A percentile compares a stretch with the other conserved stretches of the same genome.
Conservation (phyloP, 2,888 invertebrate genomes). For the Drosophila atripex region DNA sequence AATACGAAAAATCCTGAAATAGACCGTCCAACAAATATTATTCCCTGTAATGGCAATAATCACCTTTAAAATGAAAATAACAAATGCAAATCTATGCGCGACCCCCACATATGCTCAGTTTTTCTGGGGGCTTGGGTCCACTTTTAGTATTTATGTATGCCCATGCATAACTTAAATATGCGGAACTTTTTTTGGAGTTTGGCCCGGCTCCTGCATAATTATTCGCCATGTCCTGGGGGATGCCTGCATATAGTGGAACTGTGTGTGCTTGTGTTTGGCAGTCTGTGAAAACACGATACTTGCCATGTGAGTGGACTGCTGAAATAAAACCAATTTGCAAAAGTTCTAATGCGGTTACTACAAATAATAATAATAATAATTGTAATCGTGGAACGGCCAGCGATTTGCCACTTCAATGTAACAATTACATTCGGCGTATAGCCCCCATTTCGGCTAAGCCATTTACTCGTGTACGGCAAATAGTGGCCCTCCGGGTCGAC, state of each 20-base stretch:
- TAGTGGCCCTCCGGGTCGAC: conserved; percentile 24
- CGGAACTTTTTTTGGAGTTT: conserved; percentile 25
- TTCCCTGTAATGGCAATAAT: conserved; percentile 13
- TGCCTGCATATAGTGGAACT: neutral
- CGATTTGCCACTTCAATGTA: conserved; percentile 68
- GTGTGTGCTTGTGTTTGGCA: conserved; percentile 11
- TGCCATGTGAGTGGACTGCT: conserved; percentile 21
- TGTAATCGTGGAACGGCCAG: conserved; percentile 48
- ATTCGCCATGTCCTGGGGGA: conserved; percentile 17
- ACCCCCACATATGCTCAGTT: conserved; percentile 29
- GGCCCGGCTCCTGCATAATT: conserved; percentile 35
- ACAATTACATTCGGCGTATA: conserved; percentile 65
- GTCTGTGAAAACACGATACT: conserved; percentile 36
- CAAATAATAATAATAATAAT: conserved; percentile 59
- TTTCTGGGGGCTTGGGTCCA: conserved; percentile 9
- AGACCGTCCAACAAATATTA: conserved; percentile 10
- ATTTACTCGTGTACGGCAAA: conserved; percentile 7
- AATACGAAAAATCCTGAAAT: neutral
- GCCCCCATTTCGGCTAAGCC: conserved; percentile 27
- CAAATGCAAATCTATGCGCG: conserved; percentile 35
- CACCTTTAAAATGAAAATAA: conserved; percentile 12
- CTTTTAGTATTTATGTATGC: conserved; percentile 22
- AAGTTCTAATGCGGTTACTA: conserved; percentile 53
- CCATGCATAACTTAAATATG: conserved; percentile 32
- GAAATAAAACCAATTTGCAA: conserved; percentile 64